Base-by-base conservation (phyloP, 1,140 invertebrate species). In the Panagrolaimus sp. region DNA sequence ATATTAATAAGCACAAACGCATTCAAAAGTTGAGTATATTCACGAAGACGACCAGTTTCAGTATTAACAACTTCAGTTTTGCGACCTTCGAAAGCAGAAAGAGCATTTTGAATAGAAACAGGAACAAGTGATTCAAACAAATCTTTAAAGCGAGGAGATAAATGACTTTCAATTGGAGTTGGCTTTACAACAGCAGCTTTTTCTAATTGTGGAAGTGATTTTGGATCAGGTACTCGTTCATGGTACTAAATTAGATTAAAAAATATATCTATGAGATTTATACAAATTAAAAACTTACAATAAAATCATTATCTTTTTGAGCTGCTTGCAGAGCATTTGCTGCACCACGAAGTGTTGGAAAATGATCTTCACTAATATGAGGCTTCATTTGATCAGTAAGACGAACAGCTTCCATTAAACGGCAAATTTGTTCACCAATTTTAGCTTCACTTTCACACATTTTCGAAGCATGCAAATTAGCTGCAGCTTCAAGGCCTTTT, bases 291-390 rank as follows among this genome's bases (percentile, higher is more conserved):
- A 38, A 38, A 38, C 31, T 38, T 38, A 38, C 31, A 79, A 98
- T 98, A 82, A 97, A 97, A 86, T 98, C 92, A 84, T 98, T 98
- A 84, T 98, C 94, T 84, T 95, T 96, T 74, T 89, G 89, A 0
- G 91, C 92, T 78, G 91, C 90, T 1, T 88, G 88, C 53, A 92
- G 86, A 77, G 89, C 88, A 67, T 89, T 86, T 76, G 90, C 88
- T 9, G 90, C 89, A 87, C 75, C 91, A 90, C 47, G 68, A 68
- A 73, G 88, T 84, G 45, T 76, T 84, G 61, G 86, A 85, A 80
- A 87, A 89, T 25, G 88, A 89, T 42, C 27, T 27, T 1, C 88
- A 88, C 71, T 88, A 85, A 5, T 87, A 85, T 77, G 90, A 89
- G 0, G 90, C 89, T 31, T 87, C 85, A 57, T 20, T 20, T 57